Conservation (phyloP, 2,888 invertebrate genomes). For the Cactoblastis cactorum region DNA sequence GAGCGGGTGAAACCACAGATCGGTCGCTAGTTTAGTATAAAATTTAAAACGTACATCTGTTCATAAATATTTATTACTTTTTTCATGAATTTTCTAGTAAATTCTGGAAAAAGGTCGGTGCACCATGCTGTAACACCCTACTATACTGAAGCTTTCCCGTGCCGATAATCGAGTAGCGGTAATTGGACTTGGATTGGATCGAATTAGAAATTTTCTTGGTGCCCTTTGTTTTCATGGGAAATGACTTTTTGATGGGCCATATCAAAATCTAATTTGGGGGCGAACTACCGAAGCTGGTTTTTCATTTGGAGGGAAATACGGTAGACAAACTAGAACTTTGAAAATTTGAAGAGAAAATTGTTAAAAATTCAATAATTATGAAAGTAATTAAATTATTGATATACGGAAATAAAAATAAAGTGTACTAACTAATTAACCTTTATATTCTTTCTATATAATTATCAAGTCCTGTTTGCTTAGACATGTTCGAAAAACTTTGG, state of each 20-base stretch:
- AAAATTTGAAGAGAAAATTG: neutral
- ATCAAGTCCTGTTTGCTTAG: too few relatives aligned
- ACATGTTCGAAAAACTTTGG: too few relatives aligned
- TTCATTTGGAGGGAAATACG: constrained; percentile 16
- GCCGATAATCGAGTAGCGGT: constrained; percentile 53
- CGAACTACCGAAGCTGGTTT: constrained; percentile 24
- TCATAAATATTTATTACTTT: too few relatives aligned
- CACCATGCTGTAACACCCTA: neutral
- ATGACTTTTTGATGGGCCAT: constrained; percentile 69
- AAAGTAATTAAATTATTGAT: neutral
- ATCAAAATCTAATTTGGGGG: constrained; percentile 65
- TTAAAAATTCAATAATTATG: neutral
- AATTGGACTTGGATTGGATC: constrained; percentile 75
- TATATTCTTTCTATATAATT: too few relatives aligned
- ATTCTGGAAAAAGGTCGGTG: too few relatives aligned
- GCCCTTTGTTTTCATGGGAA: constrained; percentile 64
- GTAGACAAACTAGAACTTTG: neutral
- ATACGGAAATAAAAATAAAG: too few relatives aligned
- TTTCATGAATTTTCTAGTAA: too few relatives aligned
- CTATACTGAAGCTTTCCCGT: constrained; percentile 33
- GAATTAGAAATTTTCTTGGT: constrained; percentile 67
- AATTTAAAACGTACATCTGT: too few relatives aligned
- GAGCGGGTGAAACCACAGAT: too few relatives aligned
- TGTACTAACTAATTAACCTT: too few relatives aligned
- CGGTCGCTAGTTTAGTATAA: too few relatives aligned